Evolutionary conservation across 35 echinoderm and acorn worm species (phyloP).

Genomic region (Chiridota heheva): DNA sequence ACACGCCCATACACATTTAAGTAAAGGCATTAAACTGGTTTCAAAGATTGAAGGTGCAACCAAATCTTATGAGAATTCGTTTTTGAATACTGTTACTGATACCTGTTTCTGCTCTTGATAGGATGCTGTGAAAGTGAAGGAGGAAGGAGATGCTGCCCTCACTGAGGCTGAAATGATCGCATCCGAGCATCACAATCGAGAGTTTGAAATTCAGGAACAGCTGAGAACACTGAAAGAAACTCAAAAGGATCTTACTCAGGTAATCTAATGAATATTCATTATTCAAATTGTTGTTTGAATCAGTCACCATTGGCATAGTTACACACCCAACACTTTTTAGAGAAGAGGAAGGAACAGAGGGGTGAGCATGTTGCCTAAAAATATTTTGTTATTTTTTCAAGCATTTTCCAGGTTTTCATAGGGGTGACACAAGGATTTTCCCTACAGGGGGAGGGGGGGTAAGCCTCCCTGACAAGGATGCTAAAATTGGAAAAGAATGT

Average conservation of each 20-base stretch:
- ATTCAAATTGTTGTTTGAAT: not conserved
- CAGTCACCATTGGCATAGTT: not conserved
- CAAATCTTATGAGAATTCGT: not conserved
- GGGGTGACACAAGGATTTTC: constrained; percentile 7
- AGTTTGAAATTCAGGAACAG: constrained; percentile 51
- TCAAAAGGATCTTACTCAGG: constrained; percentile 80
- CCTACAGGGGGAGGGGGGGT: too few relatives aligned
- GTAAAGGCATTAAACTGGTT: too few relatives aligned
- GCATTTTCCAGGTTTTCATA: not conserved
- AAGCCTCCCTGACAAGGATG: too few relatives aligned
- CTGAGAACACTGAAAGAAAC: constrained; percentile 53
- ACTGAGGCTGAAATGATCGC: constrained; percentile 62
- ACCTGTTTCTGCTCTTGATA: constrained; percentile 11
- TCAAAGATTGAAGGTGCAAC: too few relatives aligned
- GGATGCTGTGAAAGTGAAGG: constrained; percentile 70
- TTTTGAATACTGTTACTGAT: not conserved
- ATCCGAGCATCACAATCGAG: constrained; percentile 58
- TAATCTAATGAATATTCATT: not conserved
- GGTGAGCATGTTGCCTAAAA: not conserved
- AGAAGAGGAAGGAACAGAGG: not conserved
- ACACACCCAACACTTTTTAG: not conserved
- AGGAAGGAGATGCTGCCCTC: constrained; percentile 78
- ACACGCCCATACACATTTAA: too few relatives aligned
- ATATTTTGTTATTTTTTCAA: too few relatives aligned
- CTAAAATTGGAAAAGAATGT: too few relatives aligned